Evolutionary conservation across 1,140 invertebrate genomes (phyloP), one percentile per base, ranked within the genome.

Genomic region (Aphidius gifuensis): DNA sequence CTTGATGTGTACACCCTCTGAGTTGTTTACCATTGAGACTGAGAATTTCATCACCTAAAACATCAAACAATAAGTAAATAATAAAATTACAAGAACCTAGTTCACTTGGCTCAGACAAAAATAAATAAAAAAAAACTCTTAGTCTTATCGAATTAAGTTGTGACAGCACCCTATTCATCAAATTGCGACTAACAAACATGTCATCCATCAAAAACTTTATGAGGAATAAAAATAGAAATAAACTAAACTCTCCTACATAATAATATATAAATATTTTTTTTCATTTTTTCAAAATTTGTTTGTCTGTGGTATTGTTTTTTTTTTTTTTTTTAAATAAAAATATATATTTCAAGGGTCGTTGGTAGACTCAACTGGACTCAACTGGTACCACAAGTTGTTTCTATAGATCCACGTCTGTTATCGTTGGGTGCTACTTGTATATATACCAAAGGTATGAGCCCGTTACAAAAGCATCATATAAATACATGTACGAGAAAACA

Each of bases 1-100:
- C 88, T 42, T 87, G 85, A 73, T 93, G 91, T 0, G 88, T 90
- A 60, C 89, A 82, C 1, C 90, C 90, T 58, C 85, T 83, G 38
- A 92, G 82, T 11, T 84, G 75, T 68, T 87, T 83, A 2, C 88
- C 88, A 75, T 93, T 93, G 38, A 94, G 83, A 55, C 86, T 86
- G 40, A 92, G 68, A 59, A 94, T 90, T 78, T 93, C 91, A 79
- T 94, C 91, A 69, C 88, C 88, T 90, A 75, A 9, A 83, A 78
- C 73, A 73, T 67, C 5, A 9, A 66, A 63, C 23, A 53, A 55
- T 9, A 48, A 61, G 59, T 42, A 57, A 43, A 56, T 42, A 43
- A 50, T 51, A 43, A 11, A n/a, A 39, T 58, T 7, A 44, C 23
- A 40, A 62, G 23, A 49, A 16, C 1, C 16, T 1, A 16, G 38